Base-by-base conservation (phyloP, 2,888 invertebrate genomes). In the Tenthredo mesomela region DNA sequence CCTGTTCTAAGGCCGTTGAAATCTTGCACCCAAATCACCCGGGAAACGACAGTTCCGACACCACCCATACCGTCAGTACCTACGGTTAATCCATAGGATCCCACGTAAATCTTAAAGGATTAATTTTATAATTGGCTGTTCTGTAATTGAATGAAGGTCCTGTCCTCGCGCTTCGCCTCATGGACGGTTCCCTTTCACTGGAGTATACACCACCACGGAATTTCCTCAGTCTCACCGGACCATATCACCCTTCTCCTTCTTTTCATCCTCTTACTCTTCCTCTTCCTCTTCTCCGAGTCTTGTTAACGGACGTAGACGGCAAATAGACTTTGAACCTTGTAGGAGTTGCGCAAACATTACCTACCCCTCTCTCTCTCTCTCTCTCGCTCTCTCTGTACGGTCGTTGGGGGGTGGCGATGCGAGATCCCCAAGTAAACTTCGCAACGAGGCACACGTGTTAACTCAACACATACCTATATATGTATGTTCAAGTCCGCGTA, bases 101-200 rank as follows among this genome's bases (percentile, higher is more conserved):
- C 86, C 86, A 84, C 88, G 87, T 87, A 87, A 89, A 89, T 91
- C 89, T 89, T 90, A 89, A 90, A 90, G 91, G 91, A 92, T 92
- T 92, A 90, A 91, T 90, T 91, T 89, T 91, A 90, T 92, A 92
- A 92, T 92, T 92, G 90, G 88, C 87, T 90, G 88, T 85, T 86
- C 87, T 89, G 88, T 89, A 89, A 90, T 90, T 88, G 89, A 71
- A 77, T 65, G 82, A 67, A 82, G 67, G 82, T n/a, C n/a, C 40
- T 18, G 33, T 37, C 61, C 71, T 73, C 21, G 71, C 71, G 71
- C 40, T 43, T 73, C 71, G 40, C 12, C 43, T 25, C 71, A 25
- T 21, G 43, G 71, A 43, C 71, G 18, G 29, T 67, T 33, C 67
- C 33, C 67, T 67, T 67, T 33, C 67, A 67, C 33, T 18, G 6